Evolutionary conservation across 2,113 vertebrate genomes (phyloP).

Genomic region (Macquaria ambigua): DNA sequence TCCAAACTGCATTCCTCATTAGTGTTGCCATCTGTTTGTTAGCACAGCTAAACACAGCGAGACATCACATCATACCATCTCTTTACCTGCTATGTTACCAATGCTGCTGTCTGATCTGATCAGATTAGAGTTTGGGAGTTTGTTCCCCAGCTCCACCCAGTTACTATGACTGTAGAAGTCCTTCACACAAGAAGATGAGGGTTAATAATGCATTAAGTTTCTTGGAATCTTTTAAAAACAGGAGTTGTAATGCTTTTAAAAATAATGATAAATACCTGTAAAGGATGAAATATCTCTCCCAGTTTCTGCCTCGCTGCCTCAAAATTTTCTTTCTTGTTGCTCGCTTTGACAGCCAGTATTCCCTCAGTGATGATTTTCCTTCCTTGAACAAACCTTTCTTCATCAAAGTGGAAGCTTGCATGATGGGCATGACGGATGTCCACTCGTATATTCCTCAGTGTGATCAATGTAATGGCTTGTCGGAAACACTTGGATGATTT

Average conservation of each 20-base stretch:
- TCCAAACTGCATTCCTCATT: background rate
- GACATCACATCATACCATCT: background rate
- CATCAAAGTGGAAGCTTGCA: constrained; percentile 76
- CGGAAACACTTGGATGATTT: constrained; percentile 55
- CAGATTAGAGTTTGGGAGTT: constrained; percentile 68
- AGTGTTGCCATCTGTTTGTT: background rate
- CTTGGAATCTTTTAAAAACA: background rate
- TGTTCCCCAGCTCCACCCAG: constrained; percentile 79
- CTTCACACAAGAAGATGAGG: constrained; percentile 37
- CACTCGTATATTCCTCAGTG: constrained; percentile 43
- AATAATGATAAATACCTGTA: constrained; percentile 68
- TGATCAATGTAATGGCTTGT: constrained; percentile 35
- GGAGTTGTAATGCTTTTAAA: background rate
- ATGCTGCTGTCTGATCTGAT: constrained; percentile 65
- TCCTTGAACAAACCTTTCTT: constrained; percentile 67
- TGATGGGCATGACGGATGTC: constrained; percentile 49
- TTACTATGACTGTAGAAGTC: constrained; percentile 84
- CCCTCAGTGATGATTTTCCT: constrained; percentile 68
- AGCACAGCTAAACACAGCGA: background rate
- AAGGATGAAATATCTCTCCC: constrained; percentile 73
- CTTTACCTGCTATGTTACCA: constrained; percentile 76
- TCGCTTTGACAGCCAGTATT: constrained; percentile 60
- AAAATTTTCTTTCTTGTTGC: constrained; percentile 52
- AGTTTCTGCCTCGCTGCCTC: constrained; percentile 66
- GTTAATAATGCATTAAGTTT: background rate